Conservation (phyloP, 1,140 invertebrate species). For the Heliconius himera region DNA sequence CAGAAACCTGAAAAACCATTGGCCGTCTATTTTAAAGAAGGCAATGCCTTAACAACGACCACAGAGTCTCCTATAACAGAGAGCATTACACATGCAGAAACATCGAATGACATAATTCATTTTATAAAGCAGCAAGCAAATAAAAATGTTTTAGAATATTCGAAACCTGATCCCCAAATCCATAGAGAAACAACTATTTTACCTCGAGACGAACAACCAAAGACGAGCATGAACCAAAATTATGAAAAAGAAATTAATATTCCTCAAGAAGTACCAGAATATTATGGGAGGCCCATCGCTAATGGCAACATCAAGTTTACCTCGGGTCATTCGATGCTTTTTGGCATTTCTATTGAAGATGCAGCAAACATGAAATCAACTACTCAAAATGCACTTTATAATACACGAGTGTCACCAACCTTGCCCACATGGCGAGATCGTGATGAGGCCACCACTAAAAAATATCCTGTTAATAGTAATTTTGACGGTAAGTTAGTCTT, state of each 20-base stretch:
- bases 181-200: constrained; percentile 38
- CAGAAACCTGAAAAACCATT: constrained; percentile 75
- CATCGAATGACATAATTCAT: constrained; percentile 49
- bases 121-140: constrained; percentile 47
- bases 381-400: constrained; percentile 77
- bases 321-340: constrained; percentile 83
- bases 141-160: constrained; percentile 44
- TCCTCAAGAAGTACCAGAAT: constrained; percentile 55
- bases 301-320: constrained; percentile 76
- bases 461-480: constrained; percentile 66
- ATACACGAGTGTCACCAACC: constrained; percentile 83
- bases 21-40: constrained; percentile 67
- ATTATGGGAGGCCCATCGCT: constrained; percentile 43
- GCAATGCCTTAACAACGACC: constrained; percentile 48
- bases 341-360: constrained; percentile 83
- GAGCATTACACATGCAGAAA: constrained; percentile 63
- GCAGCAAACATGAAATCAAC: constrained; percentile 79
- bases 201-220: not conserved
- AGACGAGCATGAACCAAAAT: constrained; percentile 25
- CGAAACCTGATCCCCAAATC: constrained; percentile 38
- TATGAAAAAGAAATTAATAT: constrained; percentile 42
- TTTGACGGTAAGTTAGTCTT: constrained; percentile 64
- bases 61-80: constrained; percentile 58
- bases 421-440: constrained; percentile 78
- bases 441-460: constrained; percentile 71